Percentiles rank a stretch among this genome's conserved stretches.
Conservation (phyloP, 2,888 invertebrate species). For the Agrotis ipsilon region DNA sequence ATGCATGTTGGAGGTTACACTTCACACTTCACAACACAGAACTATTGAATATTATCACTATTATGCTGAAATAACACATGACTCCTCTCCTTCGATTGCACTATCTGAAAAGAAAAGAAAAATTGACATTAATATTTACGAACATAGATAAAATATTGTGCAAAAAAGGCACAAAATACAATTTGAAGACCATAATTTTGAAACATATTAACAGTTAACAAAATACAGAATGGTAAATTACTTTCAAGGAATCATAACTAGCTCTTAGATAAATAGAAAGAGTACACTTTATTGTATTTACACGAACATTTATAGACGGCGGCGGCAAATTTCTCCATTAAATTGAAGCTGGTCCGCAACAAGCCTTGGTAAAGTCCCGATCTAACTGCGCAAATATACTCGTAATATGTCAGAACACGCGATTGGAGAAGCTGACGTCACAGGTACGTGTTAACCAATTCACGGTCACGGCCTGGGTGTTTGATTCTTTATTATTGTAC, state of each 20-base stretch:
- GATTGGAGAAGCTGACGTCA: slow-evolving; percentile 25
- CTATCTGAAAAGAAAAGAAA: slow-evolving; percentile 75
- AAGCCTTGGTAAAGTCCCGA: background rate
- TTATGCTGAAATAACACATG: slow-evolving; percentile 84
- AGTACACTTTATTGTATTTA: background rate
- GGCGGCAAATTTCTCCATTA: background rate
- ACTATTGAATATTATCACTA: slow-evolving; percentile 83
- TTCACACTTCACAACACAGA: slow-evolving; percentile 71
- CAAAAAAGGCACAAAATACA: too few relatives aligned
- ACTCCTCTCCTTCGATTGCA: slow-evolving; percentile 46
- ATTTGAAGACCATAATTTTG: too few relatives aligned
- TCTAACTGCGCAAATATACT: slow-evolving; percentile 25
- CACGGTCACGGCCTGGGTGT: background rate
- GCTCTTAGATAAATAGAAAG: background rate
- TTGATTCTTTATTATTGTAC: background rate
- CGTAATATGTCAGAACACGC: slow-evolving; percentile 10
- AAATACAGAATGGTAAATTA: background rate
- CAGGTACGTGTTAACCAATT: slow-evolving; percentile 34
- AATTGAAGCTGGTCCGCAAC: slow-evolving; percentile 9
- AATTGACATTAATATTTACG: background rate
- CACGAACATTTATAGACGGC: background rate
- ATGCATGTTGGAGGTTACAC: slow-evolving; percentile 76
- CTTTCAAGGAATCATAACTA: background rate
- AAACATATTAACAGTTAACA: too few relatives aligned
- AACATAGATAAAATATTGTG: too few relatives aligned